A percentile compares a stretch with the other conserved stretches of the same genome.
Evolutionary conservation across 1,140 invertebrate species (phyloP).

Genomic region (Brevipalpus yothersi): DNA sequence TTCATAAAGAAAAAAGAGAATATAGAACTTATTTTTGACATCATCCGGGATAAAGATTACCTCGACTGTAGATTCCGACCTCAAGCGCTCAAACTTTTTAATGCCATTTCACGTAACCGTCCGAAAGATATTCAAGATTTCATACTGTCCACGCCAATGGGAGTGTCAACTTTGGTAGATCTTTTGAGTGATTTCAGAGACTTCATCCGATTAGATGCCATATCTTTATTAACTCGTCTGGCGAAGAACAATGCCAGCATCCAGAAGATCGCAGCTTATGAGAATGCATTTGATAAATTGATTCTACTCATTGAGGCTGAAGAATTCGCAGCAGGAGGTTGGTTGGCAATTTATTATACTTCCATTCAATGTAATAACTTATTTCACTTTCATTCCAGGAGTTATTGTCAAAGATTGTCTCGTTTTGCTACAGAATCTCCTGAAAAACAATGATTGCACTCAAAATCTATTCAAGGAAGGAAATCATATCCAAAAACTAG

Average conservation of each 20-base stretch:
- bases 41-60: conserved; percentile 42
- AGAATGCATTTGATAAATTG: conserved; percentile 89
- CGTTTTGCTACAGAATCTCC: conserved; percentile 70
- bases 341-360: background rate
- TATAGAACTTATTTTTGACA: conserved; percentile 51
- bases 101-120: conserved; percentile 44
- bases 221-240: conserved; percentile 72
- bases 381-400: conserved; percentile 18
- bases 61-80: conserved; percentile 77
- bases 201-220: conserved; percentile 82
- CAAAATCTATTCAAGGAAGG: conserved; percentile 90
- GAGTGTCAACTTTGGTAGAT: conserved; percentile 94
- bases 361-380: background rate
- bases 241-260: conserved; percentile 92
- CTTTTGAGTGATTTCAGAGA: conserved; percentile 73
- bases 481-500: conserved; percentile 61
- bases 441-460: conserved; percentile 88
- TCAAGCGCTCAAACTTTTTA: conserved; percentile 60
- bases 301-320: conserved; percentile 80
- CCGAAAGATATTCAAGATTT: conserved; percentile 83
- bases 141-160: conserved; percentile 78
- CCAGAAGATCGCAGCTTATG: conserved; percentile 98
- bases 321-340: conserved; percentile 65
- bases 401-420: conserved; percentile 97
- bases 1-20: conserved; percentile 79